Evolutionary conservation across 2,797 vertebrate genomes (phyloP).

Genomic region (Ctenopoma kingsleyae): DNA sequence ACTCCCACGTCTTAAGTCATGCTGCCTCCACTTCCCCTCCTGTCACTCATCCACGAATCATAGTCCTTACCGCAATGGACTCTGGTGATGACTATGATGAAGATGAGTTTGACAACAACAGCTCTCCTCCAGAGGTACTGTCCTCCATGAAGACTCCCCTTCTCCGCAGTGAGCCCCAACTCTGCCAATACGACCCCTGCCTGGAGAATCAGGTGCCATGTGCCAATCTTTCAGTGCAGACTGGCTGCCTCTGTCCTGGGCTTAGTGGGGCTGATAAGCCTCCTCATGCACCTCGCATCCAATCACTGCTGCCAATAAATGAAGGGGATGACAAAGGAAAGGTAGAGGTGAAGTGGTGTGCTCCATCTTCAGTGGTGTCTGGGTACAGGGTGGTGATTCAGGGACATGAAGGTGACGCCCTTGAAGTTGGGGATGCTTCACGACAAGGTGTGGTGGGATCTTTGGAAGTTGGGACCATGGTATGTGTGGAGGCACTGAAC

Average conservation of each 20-base stretch:
- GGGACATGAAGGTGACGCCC: background rate
- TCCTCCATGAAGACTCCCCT: background rate
- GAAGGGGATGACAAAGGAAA: conserved; percentile 51
- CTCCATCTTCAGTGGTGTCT: conserved; percentile 85
- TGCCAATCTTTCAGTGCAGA: conserved; percentile 42
- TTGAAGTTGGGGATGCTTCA: conserved; percentile 43
- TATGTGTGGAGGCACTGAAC: conserved; percentile 88
- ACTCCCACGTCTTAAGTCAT: conserved; percentile 30
- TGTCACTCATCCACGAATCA: conserved; percentile 51
- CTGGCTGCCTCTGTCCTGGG: conserved; percentile 83
- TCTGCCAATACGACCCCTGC: conserved; percentile 84
- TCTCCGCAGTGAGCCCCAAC: fast-evolving
- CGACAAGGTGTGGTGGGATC: conserved; percentile 70
- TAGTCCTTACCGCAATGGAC: conserved; percentile 7
- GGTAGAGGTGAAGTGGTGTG: conserved; percentile 86
- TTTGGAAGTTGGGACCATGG: conserved; percentile 72
- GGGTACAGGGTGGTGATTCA: conserved; percentile 79
- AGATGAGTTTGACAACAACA: background rate
- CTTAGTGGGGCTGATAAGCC: conserved; percentile 63
- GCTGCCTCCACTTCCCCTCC: conserved; percentile 56
- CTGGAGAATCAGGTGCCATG: conserved; percentile 85
- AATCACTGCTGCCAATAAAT: conserved; percentile 53
- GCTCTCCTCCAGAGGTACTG: background rate
- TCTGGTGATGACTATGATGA: conserved; percentile 5
- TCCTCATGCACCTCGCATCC: conserved; percentile 80